phyloP scores from a whole-genome alignment of 1,140 invertebrate species.

The Hycleus phaleratus region DNA sequence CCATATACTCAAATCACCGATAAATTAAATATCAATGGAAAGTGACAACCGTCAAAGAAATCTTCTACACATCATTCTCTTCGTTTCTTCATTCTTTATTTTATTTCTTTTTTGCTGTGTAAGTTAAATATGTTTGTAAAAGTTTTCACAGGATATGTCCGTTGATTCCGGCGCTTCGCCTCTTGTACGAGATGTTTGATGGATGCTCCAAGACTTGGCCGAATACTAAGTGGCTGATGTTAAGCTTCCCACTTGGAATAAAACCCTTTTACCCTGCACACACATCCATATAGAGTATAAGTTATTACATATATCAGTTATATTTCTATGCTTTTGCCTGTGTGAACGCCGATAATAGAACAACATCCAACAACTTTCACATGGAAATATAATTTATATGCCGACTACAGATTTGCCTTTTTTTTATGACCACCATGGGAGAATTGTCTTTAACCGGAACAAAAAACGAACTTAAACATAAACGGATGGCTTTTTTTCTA shows the following conservation, averaged over 20 bases:
- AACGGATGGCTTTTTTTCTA: not conserved
- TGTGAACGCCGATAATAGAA: constrained; percentile 10
- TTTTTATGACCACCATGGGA: constrained; percentile 6
- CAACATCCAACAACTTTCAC: not conserved
- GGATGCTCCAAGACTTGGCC: constrained; percentile 1
- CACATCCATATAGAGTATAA: constrained; percentile 1
- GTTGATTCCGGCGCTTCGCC: too few relatives aligned
- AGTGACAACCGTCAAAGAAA: too few relatives aligned
- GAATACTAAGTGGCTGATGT: constrained; percentile 9
- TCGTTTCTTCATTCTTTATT: too few relatives aligned
- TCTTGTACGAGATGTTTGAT: constrained; percentile 7
- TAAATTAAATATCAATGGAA: too few relatives aligned
- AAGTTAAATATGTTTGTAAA: too few relatives aligned
- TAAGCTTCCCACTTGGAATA: not conserved
- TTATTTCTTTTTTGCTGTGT: too few relatives aligned
- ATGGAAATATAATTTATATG: constrained; percentile 5
- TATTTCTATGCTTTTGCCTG: constrained; percentile 7
- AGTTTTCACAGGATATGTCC: too few relatives aligned
- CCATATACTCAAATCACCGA: too few relatives aligned
- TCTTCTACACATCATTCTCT: too few relatives aligned
- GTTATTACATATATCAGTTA: constrained; percentile 16
- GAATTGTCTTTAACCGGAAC: not conserved
- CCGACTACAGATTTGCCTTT: constrained; percentile 6
- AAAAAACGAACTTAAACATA: too few relatives aligned
- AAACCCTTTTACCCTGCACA: not conserved